phyloP scores from a whole-genome alignment of 2,888 invertebrate species.

The Orchesellides sinensis region DNA sequence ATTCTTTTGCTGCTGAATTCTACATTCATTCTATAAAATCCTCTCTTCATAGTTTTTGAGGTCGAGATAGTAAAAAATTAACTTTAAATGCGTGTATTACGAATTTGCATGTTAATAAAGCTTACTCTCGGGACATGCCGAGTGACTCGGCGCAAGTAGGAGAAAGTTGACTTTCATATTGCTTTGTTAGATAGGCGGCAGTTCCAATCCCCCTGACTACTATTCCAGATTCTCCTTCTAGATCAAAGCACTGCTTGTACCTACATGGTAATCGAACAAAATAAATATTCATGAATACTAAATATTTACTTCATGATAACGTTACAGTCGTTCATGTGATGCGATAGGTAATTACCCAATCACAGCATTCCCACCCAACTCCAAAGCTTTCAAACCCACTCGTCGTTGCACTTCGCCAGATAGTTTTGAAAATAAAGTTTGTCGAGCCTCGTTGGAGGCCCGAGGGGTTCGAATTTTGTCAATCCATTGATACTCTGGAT shows the following conservation, averaged over 20 bases:
- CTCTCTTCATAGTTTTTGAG: too few relatives aligned
- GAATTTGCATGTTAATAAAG: too few relatives aligned
- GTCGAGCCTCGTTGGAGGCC: constrained; percentile 97
- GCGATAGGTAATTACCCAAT: constrained; percentile 85
- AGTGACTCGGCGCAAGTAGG: constrained; percentile 63
- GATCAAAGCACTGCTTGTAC: constrained; percentile 95
- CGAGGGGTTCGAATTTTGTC: constrained; percentile 98
- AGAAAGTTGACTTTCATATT: constrained; percentile 72
- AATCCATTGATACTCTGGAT: constrained; percentile 99
- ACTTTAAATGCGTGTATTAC: too few relatives aligned
- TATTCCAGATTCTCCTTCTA: constrained; percentile 98
- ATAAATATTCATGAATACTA: background rate
- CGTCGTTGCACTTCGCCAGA: constrained; percentile 96
- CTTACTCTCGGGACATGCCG: constrained; percentile 73
- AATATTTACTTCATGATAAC: background rate
- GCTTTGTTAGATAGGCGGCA: constrained; percentile 85
- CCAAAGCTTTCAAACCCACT: constrained; percentile 94
- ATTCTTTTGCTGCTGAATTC: too few relatives aligned
- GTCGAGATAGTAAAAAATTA: too few relatives aligned
- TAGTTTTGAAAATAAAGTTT: constrained; percentile 95
- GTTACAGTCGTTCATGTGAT: too few relatives aligned
- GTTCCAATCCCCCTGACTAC: constrained; percentile 97
- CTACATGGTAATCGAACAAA: constrained; percentile 76
- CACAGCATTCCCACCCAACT: constrained; percentile 96
- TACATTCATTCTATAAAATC: too few relatives aligned